Evolutionary conservation across 1,140 invertebrate species (phyloP).

Genomic region (Pentalonia nigronervosa): DNA sequence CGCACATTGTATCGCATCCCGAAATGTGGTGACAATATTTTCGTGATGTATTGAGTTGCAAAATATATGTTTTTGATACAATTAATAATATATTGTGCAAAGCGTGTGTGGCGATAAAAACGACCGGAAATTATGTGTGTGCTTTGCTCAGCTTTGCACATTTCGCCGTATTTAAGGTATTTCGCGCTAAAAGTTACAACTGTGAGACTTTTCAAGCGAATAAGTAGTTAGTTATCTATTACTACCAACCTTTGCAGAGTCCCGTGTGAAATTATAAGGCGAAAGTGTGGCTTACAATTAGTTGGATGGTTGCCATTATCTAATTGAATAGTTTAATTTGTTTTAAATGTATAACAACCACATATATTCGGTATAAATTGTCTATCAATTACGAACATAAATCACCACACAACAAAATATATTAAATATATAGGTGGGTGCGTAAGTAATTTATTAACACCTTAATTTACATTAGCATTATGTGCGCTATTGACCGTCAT

Average conservation of each 20-base stretch:
- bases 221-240: neutral
- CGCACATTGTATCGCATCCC: neutral
- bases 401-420: neutral
- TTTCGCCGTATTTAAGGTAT: neutral
- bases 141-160: neutral
- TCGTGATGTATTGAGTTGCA: neutral
- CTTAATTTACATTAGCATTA: neutral
- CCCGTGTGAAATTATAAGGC: neutral
- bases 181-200: neutral
- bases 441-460: neutral
- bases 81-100: neutral
- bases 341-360: neutral
- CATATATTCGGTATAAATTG: neutral
- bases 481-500: too few relatives aligned
- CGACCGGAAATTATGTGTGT: neutral
- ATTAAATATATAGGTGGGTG: neutral
- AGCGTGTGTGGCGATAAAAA: neutral
- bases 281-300: neutral
- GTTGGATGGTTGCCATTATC: conserved; percentile 10
- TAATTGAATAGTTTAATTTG: conserved; percentile 19
- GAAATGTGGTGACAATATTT: neutral
- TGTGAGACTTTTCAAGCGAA: neutral
- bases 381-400: neutral
- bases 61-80: neutral
- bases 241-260: too few relatives aligned